Evolutionary conservation across 2,113 vertebrate genomes (phyloP).

Genomic region (Aphelocoma coerulescens): DNA sequence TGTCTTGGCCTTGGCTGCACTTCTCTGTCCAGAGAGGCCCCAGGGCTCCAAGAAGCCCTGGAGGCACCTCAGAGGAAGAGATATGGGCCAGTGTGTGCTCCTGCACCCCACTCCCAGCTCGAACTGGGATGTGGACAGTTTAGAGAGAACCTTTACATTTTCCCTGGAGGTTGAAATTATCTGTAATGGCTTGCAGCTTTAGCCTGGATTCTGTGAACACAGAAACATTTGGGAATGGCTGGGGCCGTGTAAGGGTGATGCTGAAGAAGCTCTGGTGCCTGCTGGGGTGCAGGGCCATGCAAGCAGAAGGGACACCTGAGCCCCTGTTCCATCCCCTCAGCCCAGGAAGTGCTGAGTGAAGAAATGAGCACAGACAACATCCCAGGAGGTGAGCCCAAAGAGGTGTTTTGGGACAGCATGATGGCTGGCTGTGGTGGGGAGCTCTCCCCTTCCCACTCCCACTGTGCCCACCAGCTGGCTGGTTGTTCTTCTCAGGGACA

Average conservation of each 20-base stretch:
- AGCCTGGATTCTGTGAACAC: background rate
- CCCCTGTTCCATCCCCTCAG: background rate
- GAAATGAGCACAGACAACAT: background rate
- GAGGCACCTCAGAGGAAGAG: background rate
- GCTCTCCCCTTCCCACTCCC: background rate
- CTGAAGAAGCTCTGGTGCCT: background rate
- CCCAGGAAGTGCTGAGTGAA: background rate
- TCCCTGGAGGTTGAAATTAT: background rate
- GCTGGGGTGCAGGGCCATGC: rapidly evolving
- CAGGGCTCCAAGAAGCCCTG: background rate
- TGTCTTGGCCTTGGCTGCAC: background rate
- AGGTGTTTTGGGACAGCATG: background rate
- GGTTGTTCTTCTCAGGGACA: background rate
- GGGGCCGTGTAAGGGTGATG: rapidly evolving
- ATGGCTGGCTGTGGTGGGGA: background rate
- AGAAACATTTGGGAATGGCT: background rate
- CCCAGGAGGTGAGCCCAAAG: background rate
- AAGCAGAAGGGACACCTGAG: background rate
- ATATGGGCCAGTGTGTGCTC: rapidly evolving
- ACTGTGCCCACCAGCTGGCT: rapidly evolving
- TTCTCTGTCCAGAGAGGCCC: background rate
- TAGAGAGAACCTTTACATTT: background rate
- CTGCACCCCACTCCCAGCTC: background rate
- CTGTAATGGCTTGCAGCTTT: background rate
- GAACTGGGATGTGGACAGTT: rapidly evolving